Base-by-base conservation (phyloP, 2,888 invertebrate genomes). In the Monopis laevigella region DNA sequence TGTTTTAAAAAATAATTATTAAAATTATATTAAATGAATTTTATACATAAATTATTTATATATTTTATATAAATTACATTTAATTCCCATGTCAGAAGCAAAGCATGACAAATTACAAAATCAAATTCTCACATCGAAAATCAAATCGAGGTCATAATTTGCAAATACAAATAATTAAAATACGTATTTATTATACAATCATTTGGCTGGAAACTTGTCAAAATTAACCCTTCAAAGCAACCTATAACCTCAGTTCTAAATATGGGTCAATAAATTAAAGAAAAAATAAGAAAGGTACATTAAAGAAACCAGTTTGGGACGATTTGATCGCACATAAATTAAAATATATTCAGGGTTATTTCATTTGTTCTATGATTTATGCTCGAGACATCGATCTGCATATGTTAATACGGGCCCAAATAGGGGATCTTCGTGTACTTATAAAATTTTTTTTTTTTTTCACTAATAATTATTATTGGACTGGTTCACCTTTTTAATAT, bases 341-440 rank as follows among this genome's bases (percentile, higher is more conserved):
- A 40, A 30, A 59, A 55, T 57, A 34, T 38, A 29, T 39, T 30
- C 50, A 47, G 47, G 56, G 53, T 65, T 66, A 61, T 59, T 3
- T 55, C 63, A 62, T 73, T 77, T 78, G 77, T 78, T 78, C 77
- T 78, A 71, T 77, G 75, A 80, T 77, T 75, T 77, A 77, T 74
- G 65, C 56, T 47, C 46, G 61, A 62, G 56, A 48, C 51, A 68
- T 68, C 62, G 65, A 69, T 69, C 62, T 67, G 66, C 67, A 67
- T 75, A 80, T 74, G 74, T 56, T 61, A 71, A 74, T 74, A 48
- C 45, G 43, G 27, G 40, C 43, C 44, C 45, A 50, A 56, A 55
- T 12, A 32, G 34, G 34, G 34, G n/a, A 32, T n/a, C 8, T 12
- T 14, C 13, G n/a, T 5, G n/a, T n/a, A n/a, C n/a, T n/a, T n/a